Percentiles rank a stretch among this genome's conserved stretches.
These are phyloP conservation scores for Diadema setosum DNA, from an alignment of 35 echinoderm and acorn worm species.

Conservation along the genomic window DNA sequence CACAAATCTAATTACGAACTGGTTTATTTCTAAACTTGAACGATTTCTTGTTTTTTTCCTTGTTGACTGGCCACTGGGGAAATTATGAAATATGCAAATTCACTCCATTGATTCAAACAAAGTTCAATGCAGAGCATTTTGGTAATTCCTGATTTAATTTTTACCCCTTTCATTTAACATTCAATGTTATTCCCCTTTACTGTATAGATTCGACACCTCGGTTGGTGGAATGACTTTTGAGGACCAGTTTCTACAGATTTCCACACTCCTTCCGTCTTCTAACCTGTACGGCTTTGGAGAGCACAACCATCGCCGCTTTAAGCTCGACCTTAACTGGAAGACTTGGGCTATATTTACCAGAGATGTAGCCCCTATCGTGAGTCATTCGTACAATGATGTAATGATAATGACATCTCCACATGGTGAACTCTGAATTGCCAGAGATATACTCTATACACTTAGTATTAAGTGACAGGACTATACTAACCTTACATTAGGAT, in stretches of 20 bases:
- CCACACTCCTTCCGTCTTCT: constrained; percentile 66
- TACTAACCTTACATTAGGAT: too few relatives aligned
- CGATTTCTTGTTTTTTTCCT: too few relatives aligned
- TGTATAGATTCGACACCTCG: constrained; percentile 79
- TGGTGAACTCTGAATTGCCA: too few relatives aligned
- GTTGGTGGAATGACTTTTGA: constrained; percentile 75
- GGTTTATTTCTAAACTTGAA: too few relatives aligned
- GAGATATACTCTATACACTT: too few relatives aligned
- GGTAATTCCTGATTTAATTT: neutral
- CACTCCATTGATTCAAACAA: neutral
- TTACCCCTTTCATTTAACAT: neutral
- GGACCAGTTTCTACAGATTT: constrained; percentile 96
- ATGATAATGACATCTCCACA: too few relatives aligned
- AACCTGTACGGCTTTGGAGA: constrained; percentile 94
- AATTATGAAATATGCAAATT: neutral
- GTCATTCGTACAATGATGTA: too few relatives aligned
- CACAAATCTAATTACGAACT: too few relatives aligned
- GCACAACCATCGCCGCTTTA: constrained; percentile 82
- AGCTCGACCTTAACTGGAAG: constrained; percentile 88
- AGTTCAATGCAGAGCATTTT: neutral
- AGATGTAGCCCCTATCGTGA: constrained; percentile 87
- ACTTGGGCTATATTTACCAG: constrained; percentile 90
- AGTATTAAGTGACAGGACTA: too few relatives aligned
- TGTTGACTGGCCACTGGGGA: too few relatives aligned
- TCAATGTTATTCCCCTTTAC: neutral